Conservation (phyloP, 2,888 invertebrate species). For the Villa cingulata region DNA sequence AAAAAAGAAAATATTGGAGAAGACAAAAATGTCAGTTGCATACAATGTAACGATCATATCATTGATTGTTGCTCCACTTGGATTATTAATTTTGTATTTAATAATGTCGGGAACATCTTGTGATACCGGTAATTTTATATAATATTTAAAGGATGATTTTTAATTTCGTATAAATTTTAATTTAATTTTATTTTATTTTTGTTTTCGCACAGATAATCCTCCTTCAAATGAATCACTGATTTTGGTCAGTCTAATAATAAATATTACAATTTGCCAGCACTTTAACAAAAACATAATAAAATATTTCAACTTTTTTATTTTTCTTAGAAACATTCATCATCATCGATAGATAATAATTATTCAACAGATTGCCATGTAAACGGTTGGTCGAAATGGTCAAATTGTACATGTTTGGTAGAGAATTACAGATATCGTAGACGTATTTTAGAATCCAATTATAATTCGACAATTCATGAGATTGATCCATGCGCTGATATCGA, state of each 20-base stretch:
- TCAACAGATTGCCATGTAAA: not conserved
- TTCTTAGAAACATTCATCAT: not conserved
- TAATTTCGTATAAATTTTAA: not conserved
- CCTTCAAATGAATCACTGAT: not conserved
- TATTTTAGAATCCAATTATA: not conserved
- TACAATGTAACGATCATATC: not conserved
- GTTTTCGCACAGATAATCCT: constrained; percentile 1
- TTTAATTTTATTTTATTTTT: not conserved
- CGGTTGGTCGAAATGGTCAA: not conserved
- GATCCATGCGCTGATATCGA: not conserved
- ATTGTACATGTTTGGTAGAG: not conserved
- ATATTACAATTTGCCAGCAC: no score
- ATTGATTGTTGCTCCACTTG: not conserved
- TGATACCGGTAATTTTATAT: no score
- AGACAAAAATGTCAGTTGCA: not conserved
- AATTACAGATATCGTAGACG: not conserved
- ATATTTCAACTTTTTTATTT: no score
- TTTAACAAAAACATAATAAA: no score
- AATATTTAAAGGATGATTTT: no score
- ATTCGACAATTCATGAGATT: not conserved
- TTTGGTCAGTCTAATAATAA: no score
- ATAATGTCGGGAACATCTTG: not conserved
- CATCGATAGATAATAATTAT: not conserved
- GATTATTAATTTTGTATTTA: not conserved
- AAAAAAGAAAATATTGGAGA: not conserved